phyloP scores from a whole-genome alignment of 2,797 vertebrate genomes.

The Graptemys geographica region DNA sequence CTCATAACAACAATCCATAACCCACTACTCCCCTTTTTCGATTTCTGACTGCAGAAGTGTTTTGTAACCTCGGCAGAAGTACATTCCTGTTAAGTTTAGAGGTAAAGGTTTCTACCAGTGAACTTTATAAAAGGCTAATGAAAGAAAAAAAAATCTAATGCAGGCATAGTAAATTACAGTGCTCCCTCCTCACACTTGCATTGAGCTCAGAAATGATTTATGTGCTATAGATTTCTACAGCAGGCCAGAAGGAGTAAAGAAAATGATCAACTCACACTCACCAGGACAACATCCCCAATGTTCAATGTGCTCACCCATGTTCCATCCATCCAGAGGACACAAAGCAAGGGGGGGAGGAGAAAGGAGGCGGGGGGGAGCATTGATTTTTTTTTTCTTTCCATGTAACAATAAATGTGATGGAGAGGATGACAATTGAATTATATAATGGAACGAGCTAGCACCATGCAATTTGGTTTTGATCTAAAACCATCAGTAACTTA shows the following conservation, averaged over 20 bases:
- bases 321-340: conserved; percentile 29
- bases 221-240: conserved; percentile 66
- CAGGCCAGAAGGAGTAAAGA: conserved; percentile 61
- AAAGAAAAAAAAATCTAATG: conserved; percentile 67
- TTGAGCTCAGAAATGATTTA: conserved; percentile 66
- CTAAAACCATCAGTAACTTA: conserved; percentile 6
- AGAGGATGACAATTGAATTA: conserved; percentile 44
- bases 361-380: conserved; percentile 35
- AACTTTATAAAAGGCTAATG: conserved; percentile 63
- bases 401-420: neutral
- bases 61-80: conserved; percentile 63
- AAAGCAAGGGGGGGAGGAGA: neutral
- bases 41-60: neutral
- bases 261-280: conserved; percentile 56
- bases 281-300: conserved; percentile 40
- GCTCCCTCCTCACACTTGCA: conserved; percentile 37
- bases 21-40: too few species aligned
- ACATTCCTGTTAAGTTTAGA: conserved; percentile 53
- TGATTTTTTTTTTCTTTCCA: conserved; percentile 32
- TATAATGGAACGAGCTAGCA: conserved; percentile 24
- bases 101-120: conserved; percentile 67
- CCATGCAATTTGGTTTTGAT: conserved; percentile 46
- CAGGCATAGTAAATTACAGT: conserved; percentile 72
- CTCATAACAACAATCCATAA: too few species aligned
- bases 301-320: conserved; percentile 56